Base-by-base conservation (phyloP, 2,888 invertebrate species). In the Papilio protenor region DNA sequence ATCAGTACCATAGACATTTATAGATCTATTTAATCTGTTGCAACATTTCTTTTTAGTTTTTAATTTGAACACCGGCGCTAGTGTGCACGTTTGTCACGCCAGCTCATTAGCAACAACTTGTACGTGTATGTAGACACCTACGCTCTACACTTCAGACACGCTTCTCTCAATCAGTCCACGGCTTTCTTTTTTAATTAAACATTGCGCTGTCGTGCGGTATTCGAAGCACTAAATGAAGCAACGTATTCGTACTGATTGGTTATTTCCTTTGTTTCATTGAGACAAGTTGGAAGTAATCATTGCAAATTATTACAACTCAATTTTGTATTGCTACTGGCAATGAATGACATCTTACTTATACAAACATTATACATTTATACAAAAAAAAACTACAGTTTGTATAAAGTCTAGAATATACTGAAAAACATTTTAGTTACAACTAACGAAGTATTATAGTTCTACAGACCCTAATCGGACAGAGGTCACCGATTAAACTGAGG, bases 401-500 rank as follows among this genome's bases (percentile, higher is more conserved):
- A 8, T 40, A 33, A 33, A 5, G 33, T 33, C 33, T 33, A 12
- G n/a, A 45, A 40, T 45, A n/a, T 11, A 45, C 11, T 2, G 4
- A 69, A 4, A 45, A 3, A 45, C 18, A 45, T 69, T 69, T 69
- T 45, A 45, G 4, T 1, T 80, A 80, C 76, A 78, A 77, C 55
- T 57, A 83, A 81, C 77, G 81, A 76, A 78, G 69, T 75, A 75
- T 64, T 77, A 77, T 75, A 79, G 80, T 80, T 52, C 79, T 75
- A 79, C 72, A 72, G 70, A 80, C 73, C 79, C 86, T 89, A 89
- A 90, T 89, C 86, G 87, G 84, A 83, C 59, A 84, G 87, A 87
- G 90, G 89, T 87, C 83, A 81, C 86, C 82, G 81, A 81, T 81
- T 82, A 85, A 90, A 90, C 87, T 88, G 87, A 84, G 85, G 86